Percentiles rank a stretch among this genome's conserved stretches.
Evolutionary conservation across 2,113 vertebrate species (phyloP).

Genomic region (Camelus dromedarius): DNA sequence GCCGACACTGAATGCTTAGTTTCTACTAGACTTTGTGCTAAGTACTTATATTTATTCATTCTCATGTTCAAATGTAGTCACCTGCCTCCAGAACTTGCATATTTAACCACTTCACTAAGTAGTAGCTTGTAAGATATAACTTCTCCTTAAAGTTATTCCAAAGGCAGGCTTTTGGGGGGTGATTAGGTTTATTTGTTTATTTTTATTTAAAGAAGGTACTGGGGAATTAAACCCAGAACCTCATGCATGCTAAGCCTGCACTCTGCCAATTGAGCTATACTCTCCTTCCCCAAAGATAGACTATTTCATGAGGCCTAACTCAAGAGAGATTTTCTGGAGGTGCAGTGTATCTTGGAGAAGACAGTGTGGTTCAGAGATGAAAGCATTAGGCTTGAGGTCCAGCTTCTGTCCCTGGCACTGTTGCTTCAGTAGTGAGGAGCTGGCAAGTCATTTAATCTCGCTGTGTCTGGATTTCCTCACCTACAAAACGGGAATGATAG

Average conservation of each 20-base stretch:
- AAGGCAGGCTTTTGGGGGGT: background rate
- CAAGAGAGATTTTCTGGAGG: background rate
- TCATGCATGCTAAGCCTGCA: no score
- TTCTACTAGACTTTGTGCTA: background rate
- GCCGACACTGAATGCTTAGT: background rate
- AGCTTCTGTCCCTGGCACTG: constrained; percentile 14
- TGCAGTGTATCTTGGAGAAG: background rate
- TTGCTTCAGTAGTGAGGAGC: background rate
- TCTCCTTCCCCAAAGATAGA: background rate
- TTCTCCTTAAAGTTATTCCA: constrained; percentile 19
- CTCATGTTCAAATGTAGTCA: background rate
- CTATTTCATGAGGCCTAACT: background rate
- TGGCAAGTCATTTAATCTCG: constrained; percentile 73
- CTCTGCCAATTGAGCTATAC: no score
- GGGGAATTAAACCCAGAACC: no score
- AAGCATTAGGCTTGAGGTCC: background rate
- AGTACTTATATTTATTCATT: background rate
- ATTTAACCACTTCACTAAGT: background rate
- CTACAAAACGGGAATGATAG: constrained; percentile 73
- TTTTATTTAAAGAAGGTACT: no score
- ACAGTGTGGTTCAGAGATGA: background rate
- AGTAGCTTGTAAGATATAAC: background rate
- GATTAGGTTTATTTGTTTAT: no score
- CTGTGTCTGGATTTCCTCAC: constrained; percentile 74
- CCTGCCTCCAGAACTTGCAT: background rate